Base-by-base conservation (phyloP, 2,888 invertebrate genomes). In the Cephus sareptanus region DNA sequence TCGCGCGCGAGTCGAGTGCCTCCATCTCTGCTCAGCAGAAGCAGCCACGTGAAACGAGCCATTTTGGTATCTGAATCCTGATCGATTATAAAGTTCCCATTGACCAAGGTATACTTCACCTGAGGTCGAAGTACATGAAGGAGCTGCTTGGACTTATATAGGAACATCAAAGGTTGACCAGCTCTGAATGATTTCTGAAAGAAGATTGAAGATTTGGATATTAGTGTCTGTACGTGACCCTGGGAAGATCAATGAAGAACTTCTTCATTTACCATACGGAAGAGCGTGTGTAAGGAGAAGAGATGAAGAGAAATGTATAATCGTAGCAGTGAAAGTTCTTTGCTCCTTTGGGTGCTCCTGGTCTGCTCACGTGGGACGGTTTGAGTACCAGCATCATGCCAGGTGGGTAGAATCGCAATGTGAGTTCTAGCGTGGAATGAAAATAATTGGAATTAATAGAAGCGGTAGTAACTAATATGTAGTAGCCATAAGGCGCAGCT, bases 281-380 rank as follows among this genome's bases (percentile, higher is more conserved):
- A 9, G 56, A 23, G 6, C 23, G 9, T 40, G 40, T 2, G 40
- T 0, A 2, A 23, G 56, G 2, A 23, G 15, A 56, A 23, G 23
- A 23, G 23, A 56, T 23, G 56, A 56, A 9, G 56, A 56, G 56
- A 56, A 23, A 56, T 56, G 56, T 6, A 23, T 2, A 23, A 56
- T 9, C 23, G 23, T 56, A 56, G 6, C 56, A 56, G 56, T 56
- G 56, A 56, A 56, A 56, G 56, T 56, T 56, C 56, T 23, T 56
- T 56, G 23, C 23, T 56, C 56, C 56, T 56, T 23, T 23, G 56
- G 23, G 56, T 56, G 56, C 6, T 56, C 23, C 56, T 56, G 56
- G 56, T 56, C 9, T 23, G 83, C 83, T 77, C 82, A 83, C 83
- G 87, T 82, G 81, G 86, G 87, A 82, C 76, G 86, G 73, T 80